phyloP scores from a whole-genome alignment of 2,888 invertebrate genomes.

The Scaptomyza flava region DNA sequence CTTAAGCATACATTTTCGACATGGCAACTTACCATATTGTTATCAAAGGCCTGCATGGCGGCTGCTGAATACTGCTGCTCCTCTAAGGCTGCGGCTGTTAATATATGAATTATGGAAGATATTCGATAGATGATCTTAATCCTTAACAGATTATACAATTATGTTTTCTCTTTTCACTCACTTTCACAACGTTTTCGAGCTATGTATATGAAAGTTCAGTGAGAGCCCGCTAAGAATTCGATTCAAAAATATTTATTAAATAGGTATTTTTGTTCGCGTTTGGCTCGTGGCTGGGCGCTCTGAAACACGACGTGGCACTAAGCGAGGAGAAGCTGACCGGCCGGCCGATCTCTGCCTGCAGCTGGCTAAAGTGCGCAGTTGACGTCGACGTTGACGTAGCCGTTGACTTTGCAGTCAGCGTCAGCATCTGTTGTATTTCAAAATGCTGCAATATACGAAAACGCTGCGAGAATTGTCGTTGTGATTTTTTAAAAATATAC shows the following conservation, averaged over 20 bases:
- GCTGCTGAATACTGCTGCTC: conserved; percentile 28
- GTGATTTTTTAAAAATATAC: conserved; percentile 75
- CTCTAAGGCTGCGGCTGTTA: conserved; percentile 28
- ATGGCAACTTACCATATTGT: conserved; percentile 75
- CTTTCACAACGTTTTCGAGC: conserved; percentile 50
- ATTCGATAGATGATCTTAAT: conserved; percentile 1
- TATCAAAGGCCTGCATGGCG: conserved; percentile 82
- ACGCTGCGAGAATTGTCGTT: conserved; percentile 67
- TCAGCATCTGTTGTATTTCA: conserved; percentile 70
- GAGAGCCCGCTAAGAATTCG: conserved; percentile 12
- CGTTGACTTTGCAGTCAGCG: conserved; percentile 25
- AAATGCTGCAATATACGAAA: conserved; percentile 57
- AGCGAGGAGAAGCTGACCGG: conserved; percentile 41
- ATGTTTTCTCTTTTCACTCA: conserved; percentile 47
- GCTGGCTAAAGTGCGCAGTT: conserved; percentile 27
- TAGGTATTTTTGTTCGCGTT: conserved; percentile 42
- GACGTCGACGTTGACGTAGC: conserved; percentile 32
- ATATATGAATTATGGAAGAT: conserved; percentile 2
- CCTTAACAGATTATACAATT: not conserved
- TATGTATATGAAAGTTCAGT: conserved; percentile 42
- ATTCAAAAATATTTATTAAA: conserved; percentile 12
- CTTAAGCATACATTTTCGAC: conserved; percentile 28
- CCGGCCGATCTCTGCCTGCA: conserved; percentile 48
- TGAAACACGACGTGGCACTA: conserved; percentile 82
- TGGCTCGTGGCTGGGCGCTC: conserved; percentile 69